Evolutionary conservation across 2,888 invertebrate species (phyloP), one percentile per base, ranked within the genome.

Genomic region (Lamellibrachia satsuma): DNA sequence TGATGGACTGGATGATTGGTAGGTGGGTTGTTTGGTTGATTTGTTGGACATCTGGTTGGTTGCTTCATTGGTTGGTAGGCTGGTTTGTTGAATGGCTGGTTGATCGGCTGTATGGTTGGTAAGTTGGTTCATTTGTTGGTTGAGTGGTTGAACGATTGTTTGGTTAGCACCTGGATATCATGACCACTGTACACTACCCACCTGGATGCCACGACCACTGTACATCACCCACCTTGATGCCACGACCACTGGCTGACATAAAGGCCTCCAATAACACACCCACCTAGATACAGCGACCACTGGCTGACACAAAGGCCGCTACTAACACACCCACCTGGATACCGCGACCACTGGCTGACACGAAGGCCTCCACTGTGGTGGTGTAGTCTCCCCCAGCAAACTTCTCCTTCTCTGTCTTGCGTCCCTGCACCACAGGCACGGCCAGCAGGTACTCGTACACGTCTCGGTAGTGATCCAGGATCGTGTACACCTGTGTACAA

Each of bases 341-440:
- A 0, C 98, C 99, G 91, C 99, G 97, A 0, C 99, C 99, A 95
- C 98, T 99, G 4, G 98, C 98, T 0, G 98, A 98, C 90, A 99
- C 97, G 96, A 98, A 99, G 0, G 98, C 99, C 97, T 99, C 99
- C 7, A 99, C 98, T 0, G 99, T 99, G 8, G 99, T 98, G 7
- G 99, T 99, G 96, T 98, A 99, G 96, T 98, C 98, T 4, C 98
- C 99, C 52, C 99, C 99, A 1, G 99, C 99, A 97, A 99, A 99
- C 96, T 99, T 99, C 97, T 99, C 99, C 97, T 99, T 99, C 97
- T 99, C 99, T 0, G 99, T 99, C 97, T 99, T 99, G 27, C 98
- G 97, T 9, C 96, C 96, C 92, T 96, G 94, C 7, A 96, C 95
- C 0, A 99, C 99, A 0, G 99, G 99, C 93, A 99, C 98, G 0